Conservation (phyloP, 2,888 invertebrate species). For the Mythimna ferrago region DNA sequence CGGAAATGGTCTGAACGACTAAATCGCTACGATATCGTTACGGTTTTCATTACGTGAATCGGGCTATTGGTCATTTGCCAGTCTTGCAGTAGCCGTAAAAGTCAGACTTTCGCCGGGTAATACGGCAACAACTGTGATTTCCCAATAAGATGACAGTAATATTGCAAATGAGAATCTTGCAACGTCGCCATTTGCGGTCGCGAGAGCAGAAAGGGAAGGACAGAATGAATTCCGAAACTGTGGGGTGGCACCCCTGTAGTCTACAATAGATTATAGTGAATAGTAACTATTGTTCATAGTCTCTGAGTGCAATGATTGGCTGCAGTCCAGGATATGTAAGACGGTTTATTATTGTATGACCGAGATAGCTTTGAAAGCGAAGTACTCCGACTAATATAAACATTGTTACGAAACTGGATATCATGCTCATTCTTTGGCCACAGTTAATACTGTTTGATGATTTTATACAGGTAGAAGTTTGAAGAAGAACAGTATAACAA, state of each 20-base stretch:
- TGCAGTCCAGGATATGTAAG: conserved; percentile 50
- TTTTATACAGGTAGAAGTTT: conserved; percentile 9
- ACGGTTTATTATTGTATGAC: conserved; percentile 57
- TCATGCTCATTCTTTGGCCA: conserved; percentile 43
- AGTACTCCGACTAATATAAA: conserved; percentile 53
- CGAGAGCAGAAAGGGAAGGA: conserved; percentile 20
- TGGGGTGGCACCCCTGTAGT: conserved; percentile 53
- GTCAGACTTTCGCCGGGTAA: conserved; percentile 38
- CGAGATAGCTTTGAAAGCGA: conserved; percentile 62
- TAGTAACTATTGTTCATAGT: conserved; percentile 48
- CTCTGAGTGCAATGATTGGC: conserved; percentile 54
- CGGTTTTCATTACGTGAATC: no score
- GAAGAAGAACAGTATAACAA: conserved; percentile 9
- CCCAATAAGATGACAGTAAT: conserved; percentile 54
- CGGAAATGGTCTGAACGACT: no score
- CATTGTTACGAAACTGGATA: conserved; percentile 58
- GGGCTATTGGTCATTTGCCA: conserved; percentile 26
- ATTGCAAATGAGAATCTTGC: conserved; percentile 50
- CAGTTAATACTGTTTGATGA: conserved; percentile 18
- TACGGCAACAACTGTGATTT: conserved; percentile 43
- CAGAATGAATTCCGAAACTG: conserved; percentile 18
- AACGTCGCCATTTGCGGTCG: conserved; percentile 36
- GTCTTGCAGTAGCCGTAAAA: conserved; percentile 49
- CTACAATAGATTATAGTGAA: conserved; percentile 46
- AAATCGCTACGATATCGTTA: no score